Base-by-base conservation (phyloP, 2,888 invertebrate genomes). In the Lasioglossum malachurum region DNA sequence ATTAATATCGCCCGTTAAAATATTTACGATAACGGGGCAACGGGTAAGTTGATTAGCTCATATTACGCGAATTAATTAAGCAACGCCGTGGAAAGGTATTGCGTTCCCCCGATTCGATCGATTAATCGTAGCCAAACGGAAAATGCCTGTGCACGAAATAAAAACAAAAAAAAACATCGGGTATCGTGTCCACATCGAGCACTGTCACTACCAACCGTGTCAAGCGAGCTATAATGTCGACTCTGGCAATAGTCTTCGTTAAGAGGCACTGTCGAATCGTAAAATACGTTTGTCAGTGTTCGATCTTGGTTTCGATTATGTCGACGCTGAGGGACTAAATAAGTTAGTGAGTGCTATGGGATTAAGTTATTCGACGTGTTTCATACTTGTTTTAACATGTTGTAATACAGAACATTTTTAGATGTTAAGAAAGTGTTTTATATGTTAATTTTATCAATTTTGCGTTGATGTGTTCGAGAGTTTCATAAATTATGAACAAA, bases 31-130 rank as follows among this genome's bases (percentile, higher is more conserved):
- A 71, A 38, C 64, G 57, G 64, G 71, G 71, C 60, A 75, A 38
- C 69, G 81, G 77, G 60, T 72, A 57, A 82, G 75, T 86, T 75
- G 90, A 90, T 90, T 86, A 89, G 85, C 78, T 82, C 75, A 67
- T 87, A 84, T 90, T 84, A 85, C 83, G 82, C 69, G 83, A 89
- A 86, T 87, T 86, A 90, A 90, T 90, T 83, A 82, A 88, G 80
- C 71, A 83, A 71, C 81, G 19, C 72, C 71, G 64, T 46, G 46
- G 77, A 83, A 78, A 78, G 72, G 57, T 82, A 85, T 46, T 57
- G 57, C 74, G 38, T 75, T 81, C 64, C n/a, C 44, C 14, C 35
- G 49, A 46, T 23, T 4, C 71, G n/a, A 64, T 75, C 74, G 49
- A 79, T 72, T 73, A 19, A 19, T 12, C 53, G 27, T 2, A 8